Evolutionary conservation across 2,797 vertebrate species (phyloP).

Genomic region (Neopelma chrysocephalum): DNA sequence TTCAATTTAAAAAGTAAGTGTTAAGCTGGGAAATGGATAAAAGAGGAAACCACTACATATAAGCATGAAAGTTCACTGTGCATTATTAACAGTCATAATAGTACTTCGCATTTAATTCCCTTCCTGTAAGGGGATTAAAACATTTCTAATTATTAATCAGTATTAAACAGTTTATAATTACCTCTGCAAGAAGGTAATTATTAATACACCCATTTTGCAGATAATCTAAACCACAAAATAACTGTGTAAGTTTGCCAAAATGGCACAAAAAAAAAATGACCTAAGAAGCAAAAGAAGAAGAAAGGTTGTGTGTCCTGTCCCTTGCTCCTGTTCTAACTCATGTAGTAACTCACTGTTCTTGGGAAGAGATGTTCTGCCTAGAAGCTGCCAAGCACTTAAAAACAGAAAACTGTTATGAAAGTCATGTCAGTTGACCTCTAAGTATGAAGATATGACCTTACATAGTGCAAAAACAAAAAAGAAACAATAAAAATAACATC

Average conservation of each 20-base stretch:
- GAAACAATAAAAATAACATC: rapidly evolving
- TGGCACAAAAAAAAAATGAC: background rate
- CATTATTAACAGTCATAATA: constrained; percentile 47
- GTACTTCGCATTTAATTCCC: constrained; percentile 46
- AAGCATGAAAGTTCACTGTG: constrained; percentile 31
- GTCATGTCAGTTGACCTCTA: background rate
- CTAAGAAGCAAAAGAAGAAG: background rate
- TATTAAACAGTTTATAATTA: constrained; percentile 60
- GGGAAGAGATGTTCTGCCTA: background rate
- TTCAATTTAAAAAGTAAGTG: constrained; percentile 16
- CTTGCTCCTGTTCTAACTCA: background rate
- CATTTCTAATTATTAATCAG: constrained; percentile 62
- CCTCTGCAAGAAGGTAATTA: constrained; percentile 46
- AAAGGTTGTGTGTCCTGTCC: background rate
- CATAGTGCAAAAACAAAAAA: background rate
- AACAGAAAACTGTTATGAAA: background rate
- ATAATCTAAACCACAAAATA: constrained; percentile 31
- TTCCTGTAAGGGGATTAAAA: constrained; percentile 57
- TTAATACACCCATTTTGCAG: constrained; percentile 24
- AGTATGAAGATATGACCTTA: background rate
- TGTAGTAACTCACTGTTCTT: background rate
- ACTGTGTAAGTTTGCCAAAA: background rate
- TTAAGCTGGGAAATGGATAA: constrained; percentile 23
- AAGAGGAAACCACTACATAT: constrained; percentile 9
- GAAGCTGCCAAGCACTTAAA: background rate